These are phyloP conservation scores for Lithophane leautieri DNA, from an alignment of 2,888 invertebrate species.

Conservation along the genomic window DNA sequence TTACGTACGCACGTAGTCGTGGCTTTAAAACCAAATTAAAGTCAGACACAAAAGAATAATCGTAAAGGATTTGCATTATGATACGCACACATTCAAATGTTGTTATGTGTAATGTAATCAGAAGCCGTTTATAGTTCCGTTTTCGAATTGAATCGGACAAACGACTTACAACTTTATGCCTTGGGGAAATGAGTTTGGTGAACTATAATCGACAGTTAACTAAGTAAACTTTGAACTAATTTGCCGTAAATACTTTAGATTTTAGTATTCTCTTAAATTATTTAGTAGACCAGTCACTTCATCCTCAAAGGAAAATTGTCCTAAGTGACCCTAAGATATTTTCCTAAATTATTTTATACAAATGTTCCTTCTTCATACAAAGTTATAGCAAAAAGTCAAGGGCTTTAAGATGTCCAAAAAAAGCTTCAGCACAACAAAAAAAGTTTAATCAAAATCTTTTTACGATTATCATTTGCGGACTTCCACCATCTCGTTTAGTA, in stretches of 20 bases:
- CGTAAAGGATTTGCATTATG: slow-evolving; percentile 82
- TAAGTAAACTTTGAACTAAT: slow-evolving; percentile 25
- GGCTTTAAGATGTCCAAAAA: neutral
- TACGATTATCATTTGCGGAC: slow-evolving; percentile 50
- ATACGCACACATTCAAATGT: slow-evolving; percentile 73
- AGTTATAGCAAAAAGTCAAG: neutral
- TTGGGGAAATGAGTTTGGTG: slow-evolving; percentile 46
- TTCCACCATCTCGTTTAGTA: slow-evolving; percentile 47
- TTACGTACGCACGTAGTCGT: slow-evolving; percentile 42
- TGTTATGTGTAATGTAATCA: slow-evolving; percentile 57
- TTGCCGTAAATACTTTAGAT: slow-evolving; percentile 1
- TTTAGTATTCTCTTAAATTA: neutral
- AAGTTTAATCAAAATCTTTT: slow-evolving; percentile 16
- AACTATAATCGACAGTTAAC: slow-evolving; percentile 23
- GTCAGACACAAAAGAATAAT: slow-evolving; percentile 82
- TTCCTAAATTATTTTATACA: neutral
- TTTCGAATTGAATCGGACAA: slow-evolving; percentile 60
- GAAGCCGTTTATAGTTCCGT: slow-evolving; percentile 62
- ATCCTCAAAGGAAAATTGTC: neutral
- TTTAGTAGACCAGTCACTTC: neutral
- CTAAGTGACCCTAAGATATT: neutral
- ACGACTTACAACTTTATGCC: slow-evolving; percentile 63
- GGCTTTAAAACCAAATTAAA: slow-evolving; percentile 78
- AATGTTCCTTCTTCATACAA: neutral
- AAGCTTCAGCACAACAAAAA: slow-evolving; percentile 7